Base-by-base conservation (phyloP, 2,888 invertebrate species). In the Chydorus sphaericus region DNA sequence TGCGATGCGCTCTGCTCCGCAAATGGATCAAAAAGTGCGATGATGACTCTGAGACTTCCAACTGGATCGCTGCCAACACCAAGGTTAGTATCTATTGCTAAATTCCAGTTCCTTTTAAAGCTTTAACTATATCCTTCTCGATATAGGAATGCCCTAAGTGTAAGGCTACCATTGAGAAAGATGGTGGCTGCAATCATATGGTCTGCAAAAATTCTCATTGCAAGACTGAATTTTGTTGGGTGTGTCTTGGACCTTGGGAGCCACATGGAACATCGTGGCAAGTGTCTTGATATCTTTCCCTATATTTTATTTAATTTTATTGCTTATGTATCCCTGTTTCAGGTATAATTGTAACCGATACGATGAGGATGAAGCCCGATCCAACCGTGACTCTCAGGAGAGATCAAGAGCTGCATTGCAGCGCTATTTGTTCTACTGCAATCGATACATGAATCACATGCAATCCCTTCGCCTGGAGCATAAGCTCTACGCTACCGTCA, bases 181-280 rank as follows among this genome's bases (percentile, higher is more conserved):
- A 97, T 71, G 97, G 97, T 59, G 97, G 97, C 52, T 98, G 97
- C 72, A 98, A 98, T 75, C 97, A 98, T 73, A 97, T 98, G 96
- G 87, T 89, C 54, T 98, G 97, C 75, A 96, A 94, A 75, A 97
- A 96, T 75, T 89, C 90, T 74, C 90, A 87, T 71, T 98, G 97
- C 72, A 91, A 91, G 72, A 84, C 89, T 49, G 96, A 98, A 71
- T 98, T 98, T 73, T 98, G 97, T 74, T 98, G 97, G 97, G 93
- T 97, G 29, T 98, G 97, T 70, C 80, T 98, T 59, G 96, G 96
- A 26, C 89, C 93, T 37, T 98, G 97, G 97, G 92, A 94, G 69
- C 96, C 96, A 1, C 97, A 97, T 66, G 94, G 96, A 54, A 90
- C 92, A 61, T 91, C 91, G 60, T 96, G 94, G 93, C 76, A 64